Evolutionary conservation across 2,888 invertebrate genomes (phyloP), one percentile per base, ranked within the genome.

Genomic region (Pantelozetes paolii): DNA sequence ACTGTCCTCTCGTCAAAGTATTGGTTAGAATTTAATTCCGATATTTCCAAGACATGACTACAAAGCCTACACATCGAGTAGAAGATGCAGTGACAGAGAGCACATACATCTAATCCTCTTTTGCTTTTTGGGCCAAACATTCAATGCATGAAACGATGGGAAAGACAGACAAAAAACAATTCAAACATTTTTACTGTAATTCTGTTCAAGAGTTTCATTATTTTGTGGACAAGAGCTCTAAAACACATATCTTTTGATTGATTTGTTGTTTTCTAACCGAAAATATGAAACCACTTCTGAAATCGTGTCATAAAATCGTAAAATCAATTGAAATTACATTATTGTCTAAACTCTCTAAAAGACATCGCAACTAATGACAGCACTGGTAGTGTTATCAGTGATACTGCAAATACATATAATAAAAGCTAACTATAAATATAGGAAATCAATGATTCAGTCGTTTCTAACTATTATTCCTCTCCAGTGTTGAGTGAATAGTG

Each of bases 341-440:
- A 57, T 57, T 57, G 64, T 64, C 20, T 57, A 57, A 48, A 28
- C 57, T 28, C 9, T 28, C 8, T 28, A 40, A 32, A 64, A 64
- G 64, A 40, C 64, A 64, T 64, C 30, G 40, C 57, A 30, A 50
- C 64, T 64, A 64, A 64, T 64, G 64, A n/a, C n/a, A n/a, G n/a
- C n/a, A n/a, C n/a, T n/a, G 64, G 40, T 30, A n/a, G n/a, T 64
- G 18, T 64, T 64, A 64, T 64, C 64, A 64, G 40, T 13, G 40
- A 64, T 32, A 36, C 20, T 64, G 1, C 20, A 36, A 64, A 64
- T 32, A 1, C 11, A 36, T 32, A 32, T 30, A 36, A 6, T n/a
- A 64, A 64, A 32, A 64, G 64, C 64, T 64, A 64, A 64, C 64
- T 64, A 64, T 64, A 57, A 57, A 18, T 57, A 57, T 57, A 15